Percentiles rank a stretch among this genome's conserved stretches.
Evolutionary conservation across 2,113 vertebrate genomes (phyloP).

Genomic region (Barbus barbus): DNA sequence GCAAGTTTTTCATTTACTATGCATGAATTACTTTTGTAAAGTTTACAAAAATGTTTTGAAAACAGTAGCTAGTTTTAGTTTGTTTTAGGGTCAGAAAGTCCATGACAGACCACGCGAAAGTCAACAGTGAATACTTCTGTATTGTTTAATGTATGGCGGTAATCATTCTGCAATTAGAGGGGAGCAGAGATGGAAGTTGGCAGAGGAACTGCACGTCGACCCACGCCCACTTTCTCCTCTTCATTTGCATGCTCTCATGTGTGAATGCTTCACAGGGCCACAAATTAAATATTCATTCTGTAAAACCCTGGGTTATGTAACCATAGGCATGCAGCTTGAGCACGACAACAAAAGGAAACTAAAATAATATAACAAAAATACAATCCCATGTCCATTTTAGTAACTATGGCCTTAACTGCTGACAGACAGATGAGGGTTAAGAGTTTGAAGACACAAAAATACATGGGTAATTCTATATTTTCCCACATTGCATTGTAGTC

Average conservation of each 20-base stretch:
- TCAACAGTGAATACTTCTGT: background rate
- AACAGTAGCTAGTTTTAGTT: background rate
- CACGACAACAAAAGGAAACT: slow-evolving; percentile 35
- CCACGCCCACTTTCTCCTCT: slow-evolving; percentile 73
- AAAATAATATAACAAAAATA: too few relatives aligned
- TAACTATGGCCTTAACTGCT: background rate
- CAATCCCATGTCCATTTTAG: background rate
- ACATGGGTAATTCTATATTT: background rate
- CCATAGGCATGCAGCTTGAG: slow-evolving; percentile 60
- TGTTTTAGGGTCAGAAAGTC: background rate
- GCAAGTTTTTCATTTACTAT: background rate
- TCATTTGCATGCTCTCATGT: slow-evolving; percentile 69
- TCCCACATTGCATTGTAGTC: background rate
- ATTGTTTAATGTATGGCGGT: slow-evolving; percentile 58
- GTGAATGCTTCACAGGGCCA: slow-evolving; percentile 66
- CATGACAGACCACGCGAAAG: background rate
- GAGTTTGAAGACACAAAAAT: background rate
- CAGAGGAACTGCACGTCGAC: slow-evolving; percentile 67
- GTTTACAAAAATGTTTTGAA: too few relatives aligned
- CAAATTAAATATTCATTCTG: slow-evolving; percentile 79
- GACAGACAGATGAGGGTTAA: background rate
- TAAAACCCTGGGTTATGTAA: slow-evolving; percentile 76
- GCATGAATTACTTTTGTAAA: background rate
- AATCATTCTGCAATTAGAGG: slow-evolving; percentile 62
- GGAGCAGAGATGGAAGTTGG: slow-evolving; percentile 63